Conservation (phyloP, 2,797 vertebrate species). For the Hydrophis major region DNA sequence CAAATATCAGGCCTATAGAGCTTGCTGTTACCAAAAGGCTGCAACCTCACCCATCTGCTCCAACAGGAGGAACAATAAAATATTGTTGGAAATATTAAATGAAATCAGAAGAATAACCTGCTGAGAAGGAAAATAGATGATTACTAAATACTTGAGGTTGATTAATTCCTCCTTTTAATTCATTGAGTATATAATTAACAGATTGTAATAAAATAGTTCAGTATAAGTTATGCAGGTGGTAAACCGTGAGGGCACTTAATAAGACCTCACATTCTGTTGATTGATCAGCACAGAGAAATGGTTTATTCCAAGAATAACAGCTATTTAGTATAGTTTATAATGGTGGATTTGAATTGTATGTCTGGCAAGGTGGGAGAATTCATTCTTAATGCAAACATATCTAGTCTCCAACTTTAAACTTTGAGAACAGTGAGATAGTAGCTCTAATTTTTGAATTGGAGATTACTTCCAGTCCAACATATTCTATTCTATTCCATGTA, state of each 20-base stretch:
- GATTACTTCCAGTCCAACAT: neutral
- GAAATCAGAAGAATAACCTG: constrained; percentile 25
- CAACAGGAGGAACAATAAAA: constrained; percentile 60
- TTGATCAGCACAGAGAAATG: neutral
- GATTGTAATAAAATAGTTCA: constrained; percentile 22
- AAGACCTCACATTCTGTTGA: neutral
- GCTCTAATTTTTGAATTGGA: neutral
- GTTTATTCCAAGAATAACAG: neutral
- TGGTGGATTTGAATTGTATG: neutral
- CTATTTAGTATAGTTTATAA: neutral
- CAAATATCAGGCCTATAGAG: constrained; percentile 43
- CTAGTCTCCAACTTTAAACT: neutral
- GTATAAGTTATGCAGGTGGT: neutral
- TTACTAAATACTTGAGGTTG: neutral
- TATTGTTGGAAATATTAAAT: constrained; percentile 26
- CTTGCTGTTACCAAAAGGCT: constrained; percentile 8
- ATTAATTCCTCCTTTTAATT: constrained; percentile 25
- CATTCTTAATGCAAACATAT: neutral
- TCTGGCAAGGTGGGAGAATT: neutral
- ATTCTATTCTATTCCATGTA: neutral
- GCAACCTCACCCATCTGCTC: constrained; percentile 53
- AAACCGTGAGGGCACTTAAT: neutral
- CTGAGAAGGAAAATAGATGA: constrained; percentile 1
- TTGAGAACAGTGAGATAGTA: neutral
- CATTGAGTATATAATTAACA: constrained; percentile 29